Evolutionary conservation across 2,888 invertebrate genomes (phyloP).

Genomic region (Chaetoderma sp.): DNA sequence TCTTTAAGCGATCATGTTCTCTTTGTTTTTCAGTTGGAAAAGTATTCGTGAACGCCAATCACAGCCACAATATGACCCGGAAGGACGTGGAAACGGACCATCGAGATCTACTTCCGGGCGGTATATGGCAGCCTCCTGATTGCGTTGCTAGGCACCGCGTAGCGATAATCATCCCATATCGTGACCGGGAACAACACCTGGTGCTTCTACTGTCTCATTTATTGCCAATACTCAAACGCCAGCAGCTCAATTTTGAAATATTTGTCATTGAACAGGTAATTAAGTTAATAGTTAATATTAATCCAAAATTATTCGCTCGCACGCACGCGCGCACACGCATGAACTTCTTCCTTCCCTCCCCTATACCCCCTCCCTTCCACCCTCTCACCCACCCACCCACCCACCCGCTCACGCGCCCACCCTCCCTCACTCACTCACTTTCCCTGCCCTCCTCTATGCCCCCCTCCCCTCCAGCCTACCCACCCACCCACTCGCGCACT

Average conservation of each 20-base stretch:
- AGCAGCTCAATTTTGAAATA: constrained; percentile 71
- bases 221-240: constrained; percentile 72
- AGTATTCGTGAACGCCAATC: constrained; percentile 32
- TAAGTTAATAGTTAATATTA: no score
- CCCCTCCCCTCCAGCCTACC: no score
- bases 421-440: no score
- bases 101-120: constrained; percentile 49
- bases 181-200: constrained; percentile 71
- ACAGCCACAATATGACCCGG: constrained; percentile 29
- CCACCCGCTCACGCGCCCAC: no score
- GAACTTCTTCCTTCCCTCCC: no score
- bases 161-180: constrained; percentile 66
- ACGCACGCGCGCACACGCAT: no score
- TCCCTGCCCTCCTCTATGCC: no score
- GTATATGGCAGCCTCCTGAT: constrained; percentile 50
- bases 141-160: constrained; percentile 60
- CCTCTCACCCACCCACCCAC: no score
- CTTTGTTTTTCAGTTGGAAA: constrained; percentile 36
- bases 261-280: constrained; percentile 73
- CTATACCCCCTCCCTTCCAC: no score
- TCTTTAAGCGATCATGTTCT: no score
- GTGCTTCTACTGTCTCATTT: constrained; percentile 70
- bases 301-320: no score
- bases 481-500: no score
- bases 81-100: constrained; percentile 36